These are phyloP conservation scores for Phalacrocorax aristotelis DNA, from an alignment of 2,113 vertebrate genomes.

Conservation along the genomic window DNA sequence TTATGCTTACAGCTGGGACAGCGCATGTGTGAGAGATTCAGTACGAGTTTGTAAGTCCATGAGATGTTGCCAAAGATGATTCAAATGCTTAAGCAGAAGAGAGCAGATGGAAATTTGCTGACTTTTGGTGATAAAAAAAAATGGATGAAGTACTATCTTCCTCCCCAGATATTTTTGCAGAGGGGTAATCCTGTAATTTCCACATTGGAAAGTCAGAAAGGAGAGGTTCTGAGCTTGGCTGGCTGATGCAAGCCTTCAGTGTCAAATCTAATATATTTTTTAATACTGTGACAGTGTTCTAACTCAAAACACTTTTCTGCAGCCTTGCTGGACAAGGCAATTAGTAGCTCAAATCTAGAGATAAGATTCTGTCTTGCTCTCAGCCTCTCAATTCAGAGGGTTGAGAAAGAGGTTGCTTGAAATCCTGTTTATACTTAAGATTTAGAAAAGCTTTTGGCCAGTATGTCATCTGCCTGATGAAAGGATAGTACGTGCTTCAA, in stretches of 20 bases:
- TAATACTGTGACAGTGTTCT: not conserved
- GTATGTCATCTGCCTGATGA: not conserved
- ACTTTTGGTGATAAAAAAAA: not conserved
- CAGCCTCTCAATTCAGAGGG: not conserved
- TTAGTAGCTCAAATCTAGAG: not conserved
- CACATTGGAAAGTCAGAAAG: not conserved
- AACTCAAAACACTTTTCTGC: not conserved
- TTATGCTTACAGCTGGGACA: not conserved
- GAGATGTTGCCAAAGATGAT: conserved; percentile 11
- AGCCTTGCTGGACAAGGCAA: not conserved
- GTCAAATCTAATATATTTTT: not conserved
- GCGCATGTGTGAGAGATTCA: not conserved
- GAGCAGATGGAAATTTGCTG: conserved; percentile 25
- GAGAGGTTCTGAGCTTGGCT: not conserved
- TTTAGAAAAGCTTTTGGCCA: not conserved
- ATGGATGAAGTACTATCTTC: not conserved
- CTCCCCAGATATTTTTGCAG: not conserved
- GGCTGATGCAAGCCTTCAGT: not conserved
- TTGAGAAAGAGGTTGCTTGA: not conserved
- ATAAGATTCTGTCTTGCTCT: not conserved
- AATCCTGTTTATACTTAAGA: not conserved
- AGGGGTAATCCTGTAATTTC: not conserved
- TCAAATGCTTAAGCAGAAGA: not conserved
- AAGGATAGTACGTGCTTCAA: not conserved
- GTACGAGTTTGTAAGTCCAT: not conserved